Evolutionary conservation across 2,888 invertebrate species (phyloP).

Genomic region (Polydrusus pterygomalis): DNA sequence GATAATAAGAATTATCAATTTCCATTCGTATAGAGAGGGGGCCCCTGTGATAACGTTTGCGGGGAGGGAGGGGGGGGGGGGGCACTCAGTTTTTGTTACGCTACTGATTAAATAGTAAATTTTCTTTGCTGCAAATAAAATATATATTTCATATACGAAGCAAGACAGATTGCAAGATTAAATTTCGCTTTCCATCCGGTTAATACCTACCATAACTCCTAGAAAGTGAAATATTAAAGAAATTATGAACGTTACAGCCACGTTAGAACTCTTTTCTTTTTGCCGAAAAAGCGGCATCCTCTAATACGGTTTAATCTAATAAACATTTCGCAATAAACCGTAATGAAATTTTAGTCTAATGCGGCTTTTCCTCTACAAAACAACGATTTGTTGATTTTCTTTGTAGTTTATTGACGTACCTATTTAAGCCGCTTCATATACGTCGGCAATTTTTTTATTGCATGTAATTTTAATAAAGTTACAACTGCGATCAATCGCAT

Average conservation of each 20-base stretch:
- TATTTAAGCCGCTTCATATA: background rate
- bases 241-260: slow-evolving; percentile 13
- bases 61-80: too few species aligned
- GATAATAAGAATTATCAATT: too few species aligned
- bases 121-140: too few species aligned
- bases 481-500: too few species aligned
- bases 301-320: slow-evolving; percentile 21
- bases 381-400: slow-evolving; percentile 5
- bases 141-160: too few species aligned
- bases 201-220: slow-evolving; percentile 14
- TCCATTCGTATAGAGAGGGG: too few species aligned
- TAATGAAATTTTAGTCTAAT: slow-evolving; percentile 26
- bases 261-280: background rate
- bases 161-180: background rate
- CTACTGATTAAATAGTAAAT: too few species aligned
- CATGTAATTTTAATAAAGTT: too few species aligned
- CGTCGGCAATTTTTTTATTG: too few species aligned
- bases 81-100: too few species aligned
- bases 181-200: background rate
- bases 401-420: background rate
- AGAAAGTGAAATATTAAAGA: slow-evolving; percentile 13
- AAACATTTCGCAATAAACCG: slow-evolving; percentile 20
- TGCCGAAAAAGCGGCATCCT: background rate
- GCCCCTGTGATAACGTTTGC: too few species aligned
- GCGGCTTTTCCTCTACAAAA: background rate